Evolutionary conservation across 2,888 invertebrate species (phyloP).

Genomic region (Volucella bombylans): DNA sequence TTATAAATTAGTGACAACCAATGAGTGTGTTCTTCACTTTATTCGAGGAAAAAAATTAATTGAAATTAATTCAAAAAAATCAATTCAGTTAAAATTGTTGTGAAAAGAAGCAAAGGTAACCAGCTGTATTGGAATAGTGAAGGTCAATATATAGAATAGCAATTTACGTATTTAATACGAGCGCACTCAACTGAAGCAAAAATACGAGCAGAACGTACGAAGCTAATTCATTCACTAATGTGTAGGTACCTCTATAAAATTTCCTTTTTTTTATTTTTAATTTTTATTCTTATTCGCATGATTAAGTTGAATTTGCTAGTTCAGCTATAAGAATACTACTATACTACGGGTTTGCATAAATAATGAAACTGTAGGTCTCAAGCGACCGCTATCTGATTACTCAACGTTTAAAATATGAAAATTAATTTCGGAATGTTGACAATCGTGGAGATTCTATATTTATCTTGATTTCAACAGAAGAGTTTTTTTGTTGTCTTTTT

Average conservation of each 20-base stretch:
- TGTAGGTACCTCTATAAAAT: conserved; percentile 47
- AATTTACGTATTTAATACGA: conserved; percentile 42
- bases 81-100: conserved; percentile 4
- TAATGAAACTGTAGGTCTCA: conserved; percentile 50
- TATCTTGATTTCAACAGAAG: conserved; percentile 39
- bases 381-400: conserved; percentile 28
- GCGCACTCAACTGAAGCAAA: conserved; percentile 60
- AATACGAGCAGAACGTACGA: conserved; percentile 57
- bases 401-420: conserved; percentile 58
- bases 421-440: conserved; percentile 63
- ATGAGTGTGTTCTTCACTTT: conserved; percentile 14
- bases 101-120: background rate
- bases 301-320: conserved; percentile 43
- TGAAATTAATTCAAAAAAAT: background rate
- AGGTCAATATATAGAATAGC: conserved; percentile 41
- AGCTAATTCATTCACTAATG: conserved; percentile 48
- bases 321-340: conserved; percentile 28
- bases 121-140: conserved; percentile 21
- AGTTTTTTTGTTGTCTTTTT: background rate
- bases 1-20: conserved; percentile 19
- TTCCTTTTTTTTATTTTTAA: conserved; percentile 14
- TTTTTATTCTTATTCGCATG: conserved; percentile 45
- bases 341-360: conserved; percentile 52
- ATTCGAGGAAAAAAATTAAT: background rate
- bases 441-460: conserved; percentile 45